These are phyloP conservation scores for Aspiorhynchus laticeps DNA, from an alignment of 2,113 vertebrate genomes.

Conservation along the genomic window DNA sequence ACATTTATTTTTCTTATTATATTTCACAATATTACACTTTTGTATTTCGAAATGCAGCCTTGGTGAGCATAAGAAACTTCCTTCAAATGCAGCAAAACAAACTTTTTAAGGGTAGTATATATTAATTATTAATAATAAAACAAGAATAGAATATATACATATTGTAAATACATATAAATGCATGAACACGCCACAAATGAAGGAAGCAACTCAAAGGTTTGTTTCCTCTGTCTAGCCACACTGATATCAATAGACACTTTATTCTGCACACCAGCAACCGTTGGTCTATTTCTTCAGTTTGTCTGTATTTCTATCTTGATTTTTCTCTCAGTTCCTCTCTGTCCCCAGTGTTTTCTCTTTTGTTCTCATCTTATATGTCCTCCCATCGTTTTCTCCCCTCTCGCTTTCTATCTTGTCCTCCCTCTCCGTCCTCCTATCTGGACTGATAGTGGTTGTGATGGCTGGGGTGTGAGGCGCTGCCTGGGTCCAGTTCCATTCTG, in stretches of 20 bases:
- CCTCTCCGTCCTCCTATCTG: slow-evolving; percentile 12
- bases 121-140: neutral
- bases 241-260: slow-evolving; percentile 9
- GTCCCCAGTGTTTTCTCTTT: slow-evolving; percentile 23
- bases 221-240: neutral
- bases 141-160: neutral
- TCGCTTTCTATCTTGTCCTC: slow-evolving; percentile 25
- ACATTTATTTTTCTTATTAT: no score
- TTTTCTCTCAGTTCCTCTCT: slow-evolving; percentile 30
- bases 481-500: slow-evolving; percentile 49
- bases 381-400: neutral
- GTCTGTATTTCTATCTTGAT: neutral
- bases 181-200: neutral
- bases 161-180: neutral
- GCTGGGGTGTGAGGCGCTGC: slow-evolving; percentile 46
- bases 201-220: neutral
- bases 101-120: neutral
- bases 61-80: neutral
- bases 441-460: slow-evolving; percentile 57
- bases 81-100: neutral
- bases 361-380: slow-evolving; percentile 29
- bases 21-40: neutral
- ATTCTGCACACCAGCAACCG: neutral
- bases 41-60: neutral
- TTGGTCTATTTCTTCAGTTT: neutral